Base-by-base conservation (phyloP, 2,797 vertebrate genomes). In the Avahi laniger region DNA sequence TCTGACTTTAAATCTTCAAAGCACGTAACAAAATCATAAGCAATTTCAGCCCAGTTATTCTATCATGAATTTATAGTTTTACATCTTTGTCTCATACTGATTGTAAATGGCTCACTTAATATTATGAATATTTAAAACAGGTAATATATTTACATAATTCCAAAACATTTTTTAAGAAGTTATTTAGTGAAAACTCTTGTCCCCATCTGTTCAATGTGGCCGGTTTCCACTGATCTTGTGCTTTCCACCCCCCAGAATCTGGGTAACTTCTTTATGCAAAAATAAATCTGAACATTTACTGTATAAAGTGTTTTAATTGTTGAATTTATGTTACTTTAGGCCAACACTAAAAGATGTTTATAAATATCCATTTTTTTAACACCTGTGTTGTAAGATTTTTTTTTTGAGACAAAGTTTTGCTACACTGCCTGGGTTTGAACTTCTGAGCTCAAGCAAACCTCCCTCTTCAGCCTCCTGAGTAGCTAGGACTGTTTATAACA, bases 101-200 rank as follows among this genome's bases (percentile, higher is more conserved):
- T 4, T 93, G 0, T 76, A 93, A 85, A 65, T 28, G 61, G 24
- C 22, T 69, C 18, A 61, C 24, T 52, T 76, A 89, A 69, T 57
- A 30, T 85, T 89, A 78, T 33, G 7, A 72, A 86, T 75, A 48
- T 85, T 84, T 87, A 84, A 92, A 90, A 93, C 17, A 80, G 65
- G 72, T 57, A 69, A 14, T 46, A 79, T 35, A 73, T 17, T 87
- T 52, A 93, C 24, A 76, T 26, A 59, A 76, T n/a, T 48, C 41
- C 61, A 41, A 43, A 65, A 43, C 5, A 35, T 80, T 41, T 85
- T 85, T 69, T 2, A 84, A 83, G 70, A 78, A 89, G 33, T 15
- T 59, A 59, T 26, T 81, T 54, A 67, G 33, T 70, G 70, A 67
- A 81, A 85, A 69, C 35, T 81, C 61, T 43, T 28, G 22, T 50